A percentile compares a stretch with the other conserved stretches of the same genome.
phyloP scores from a whole-genome alignment of 2,797 vertebrate species.

The Aldrovandia affinis region DNA sequence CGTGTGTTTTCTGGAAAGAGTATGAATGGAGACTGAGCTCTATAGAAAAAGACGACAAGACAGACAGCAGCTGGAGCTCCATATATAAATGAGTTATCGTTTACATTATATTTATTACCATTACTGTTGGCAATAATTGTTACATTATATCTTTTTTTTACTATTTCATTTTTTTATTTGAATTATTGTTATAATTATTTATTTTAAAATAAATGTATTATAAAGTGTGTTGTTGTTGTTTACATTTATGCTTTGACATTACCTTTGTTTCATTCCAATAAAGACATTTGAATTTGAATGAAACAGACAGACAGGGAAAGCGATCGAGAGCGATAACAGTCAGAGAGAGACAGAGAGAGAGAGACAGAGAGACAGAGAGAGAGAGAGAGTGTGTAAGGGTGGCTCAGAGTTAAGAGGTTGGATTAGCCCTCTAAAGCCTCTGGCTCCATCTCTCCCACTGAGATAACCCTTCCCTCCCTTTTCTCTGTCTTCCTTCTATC shows the following conservation, averaged over 20 bases:
- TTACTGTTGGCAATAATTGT: not conserved
- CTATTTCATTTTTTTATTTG: not conserved
- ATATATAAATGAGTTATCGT: not conserved
- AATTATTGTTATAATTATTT: too few relatives aligned
- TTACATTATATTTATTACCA: not conserved
- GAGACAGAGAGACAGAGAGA: not conserved
- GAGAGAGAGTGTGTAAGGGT: not conserved
- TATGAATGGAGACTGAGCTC: not conserved
- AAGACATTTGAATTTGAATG: not conserved
- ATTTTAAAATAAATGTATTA: too few relatives aligned
- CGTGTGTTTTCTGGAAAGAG: too few relatives aligned
- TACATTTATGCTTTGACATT: not conserved
- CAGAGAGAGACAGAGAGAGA: constrained; percentile 1
- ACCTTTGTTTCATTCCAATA: not conserved
- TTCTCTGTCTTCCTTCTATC: not conserved
- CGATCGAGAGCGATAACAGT: not conserved
- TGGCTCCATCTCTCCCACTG: constrained; percentile 11
- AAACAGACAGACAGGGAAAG: not conserved
- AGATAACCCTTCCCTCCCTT: not conserved
- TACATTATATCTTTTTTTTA: not conserved
- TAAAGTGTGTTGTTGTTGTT: not conserved
- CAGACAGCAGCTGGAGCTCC: not conserved
- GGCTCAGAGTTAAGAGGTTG: constrained; percentile 8
- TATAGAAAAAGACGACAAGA: not conserved
- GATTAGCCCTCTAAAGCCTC: constrained; percentile 18